A percentile compares a stretch with the other conserved stretches of the same genome.
Evolutionary conservation across 2,888 invertebrate genomes (phyloP).

Genomic region (Netelia virgata): DNA sequence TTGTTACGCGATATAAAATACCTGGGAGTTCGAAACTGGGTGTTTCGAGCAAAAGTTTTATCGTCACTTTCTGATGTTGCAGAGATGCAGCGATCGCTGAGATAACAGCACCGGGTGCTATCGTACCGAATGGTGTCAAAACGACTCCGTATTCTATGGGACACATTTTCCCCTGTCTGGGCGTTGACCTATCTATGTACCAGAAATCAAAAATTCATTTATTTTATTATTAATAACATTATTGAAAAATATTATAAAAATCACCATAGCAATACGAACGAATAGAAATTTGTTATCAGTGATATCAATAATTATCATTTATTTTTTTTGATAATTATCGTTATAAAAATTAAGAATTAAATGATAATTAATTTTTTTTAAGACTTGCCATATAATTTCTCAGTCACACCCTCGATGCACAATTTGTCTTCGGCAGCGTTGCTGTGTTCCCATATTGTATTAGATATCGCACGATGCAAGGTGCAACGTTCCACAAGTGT

Average conservation of each 20-base stretch:
- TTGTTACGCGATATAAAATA: not conserved
- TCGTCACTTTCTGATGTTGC: conserved; percentile 86
- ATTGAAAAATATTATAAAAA: too few species aligned
- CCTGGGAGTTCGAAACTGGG: conserved; percentile 31
- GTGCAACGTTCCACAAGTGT: conserved; percentile 77
- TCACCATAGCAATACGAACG: too few species aligned
- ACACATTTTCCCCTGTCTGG: conserved; percentile 85
- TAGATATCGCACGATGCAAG: conserved; percentile 79
- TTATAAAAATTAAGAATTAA: conserved; percentile 1
- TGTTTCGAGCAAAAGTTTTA: conserved; percentile 68
- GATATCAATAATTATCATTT: too few species aligned
- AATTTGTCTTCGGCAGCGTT: conserved; percentile 64
- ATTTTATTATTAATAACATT: not conserved
- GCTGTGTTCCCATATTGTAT: conserved; percentile 75
- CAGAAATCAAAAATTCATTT: conserved; percentile 5
- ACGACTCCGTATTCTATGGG: conserved; percentile 89
- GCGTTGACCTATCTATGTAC: conserved; percentile 68
- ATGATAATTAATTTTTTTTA: not conserved
- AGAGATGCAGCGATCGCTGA: conserved; percentile 88
- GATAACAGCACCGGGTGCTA: conserved; percentile 87
- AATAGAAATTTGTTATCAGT: too few species aligned
- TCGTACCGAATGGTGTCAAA: conserved; percentile 88
- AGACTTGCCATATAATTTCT: conserved; percentile 74
- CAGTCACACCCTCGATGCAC: conserved; percentile 71
- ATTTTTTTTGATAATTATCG: not conserved